Evolutionary conservation across 2,113 vertebrate genomes (phyloP).

Genomic region (Dinomys branickii): DNA sequence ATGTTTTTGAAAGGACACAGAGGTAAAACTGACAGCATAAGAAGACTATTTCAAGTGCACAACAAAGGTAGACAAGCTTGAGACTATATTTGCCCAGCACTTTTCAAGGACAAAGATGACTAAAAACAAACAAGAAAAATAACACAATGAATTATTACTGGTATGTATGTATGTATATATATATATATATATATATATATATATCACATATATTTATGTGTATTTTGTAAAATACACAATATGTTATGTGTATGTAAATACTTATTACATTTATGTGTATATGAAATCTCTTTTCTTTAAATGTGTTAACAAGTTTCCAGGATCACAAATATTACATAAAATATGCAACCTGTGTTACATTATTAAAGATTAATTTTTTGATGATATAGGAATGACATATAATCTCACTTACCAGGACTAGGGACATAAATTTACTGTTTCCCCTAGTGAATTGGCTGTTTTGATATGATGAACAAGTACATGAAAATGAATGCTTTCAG

Average conservation of each 20-base stretch:
- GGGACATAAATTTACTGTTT: not conserved
- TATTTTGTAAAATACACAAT: too few species aligned
- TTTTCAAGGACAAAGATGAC: not conserved
- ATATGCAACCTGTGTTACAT: accelerated
- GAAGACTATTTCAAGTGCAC: conserved; percentile 18
- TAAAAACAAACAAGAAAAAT: conserved; percentile 38
- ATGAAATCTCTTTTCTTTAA: not conserved
- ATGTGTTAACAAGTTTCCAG: not conserved
- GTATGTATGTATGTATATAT: not conserved
- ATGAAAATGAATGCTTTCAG: not conserved
- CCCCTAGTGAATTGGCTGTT: not conserved
- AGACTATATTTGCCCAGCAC: not conserved
- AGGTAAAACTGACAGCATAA: not conserved
- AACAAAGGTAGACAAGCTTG: not conserved
- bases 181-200: too few species aligned
- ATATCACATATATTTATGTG: too few species aligned
- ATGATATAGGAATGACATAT: not conserved
- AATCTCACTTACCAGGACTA: not conserved
- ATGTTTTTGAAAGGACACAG: conserved; percentile 39
- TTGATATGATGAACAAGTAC: not conserved
- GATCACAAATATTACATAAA: not conserved
- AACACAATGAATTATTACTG: not conserved
- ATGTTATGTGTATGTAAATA: too few species aligned
- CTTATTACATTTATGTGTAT: not conserved
- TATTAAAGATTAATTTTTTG: not conserved